A percentile compares a stretch with the other conserved stretches of the same genome.
phyloP scores from a whole-genome alignment of 2,888 invertebrate species.

The Portevinia maculata region DNA sequence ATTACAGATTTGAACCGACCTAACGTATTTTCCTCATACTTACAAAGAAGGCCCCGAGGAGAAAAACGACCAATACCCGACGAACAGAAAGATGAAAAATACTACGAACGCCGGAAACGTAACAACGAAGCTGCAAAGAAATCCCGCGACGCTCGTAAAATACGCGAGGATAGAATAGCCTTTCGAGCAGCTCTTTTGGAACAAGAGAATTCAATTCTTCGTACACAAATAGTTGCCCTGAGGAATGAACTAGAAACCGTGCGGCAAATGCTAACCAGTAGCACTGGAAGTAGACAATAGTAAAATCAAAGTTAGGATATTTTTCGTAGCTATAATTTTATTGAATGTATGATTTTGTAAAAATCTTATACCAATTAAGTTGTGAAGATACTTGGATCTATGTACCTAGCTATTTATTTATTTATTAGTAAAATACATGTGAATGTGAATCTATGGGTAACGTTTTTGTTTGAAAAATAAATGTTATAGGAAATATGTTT shows the following conservation, averaged over 20 bases:
- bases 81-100: slow-evolving; percentile 94
- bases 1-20: slow-evolving; percentile 80
- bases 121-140: slow-evolving; percentile 97
- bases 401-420: background rate
- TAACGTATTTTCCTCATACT: slow-evolving; percentile 78
- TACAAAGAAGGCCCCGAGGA: slow-evolving; percentile 86
- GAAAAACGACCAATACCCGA: slow-evolving; percentile 94
- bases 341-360: slow-evolving; percentile 36
- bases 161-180: slow-evolving; percentile 95
- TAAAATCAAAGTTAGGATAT: background rate
- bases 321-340: background rate
- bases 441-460: slow-evolving; percentile 21
- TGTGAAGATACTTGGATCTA: slow-evolving; percentile 31
- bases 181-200: slow-evolving; percentile 92
- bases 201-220: slow-evolving; percentile 93
- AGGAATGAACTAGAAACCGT: slow-evolving; percentile 87
- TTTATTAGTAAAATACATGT: slow-evolving; percentile 32
- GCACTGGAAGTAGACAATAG: slow-evolving; percentile 23
- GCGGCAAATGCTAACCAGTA: slow-evolving; percentile 76
- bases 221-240: slow-evolving; percentile 91
- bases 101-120: slow-evolving; percentile 92
- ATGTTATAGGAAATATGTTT: slow-evolving; percentile 3
- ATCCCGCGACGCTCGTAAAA: slow-evolving; percentile 93
- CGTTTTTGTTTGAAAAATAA: background rate
- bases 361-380: slow-evolving; percentile 24